phyloP scores from a whole-genome alignment of 2,113 vertebrate genomes.

The Excalfactoria chinensis region DNA sequence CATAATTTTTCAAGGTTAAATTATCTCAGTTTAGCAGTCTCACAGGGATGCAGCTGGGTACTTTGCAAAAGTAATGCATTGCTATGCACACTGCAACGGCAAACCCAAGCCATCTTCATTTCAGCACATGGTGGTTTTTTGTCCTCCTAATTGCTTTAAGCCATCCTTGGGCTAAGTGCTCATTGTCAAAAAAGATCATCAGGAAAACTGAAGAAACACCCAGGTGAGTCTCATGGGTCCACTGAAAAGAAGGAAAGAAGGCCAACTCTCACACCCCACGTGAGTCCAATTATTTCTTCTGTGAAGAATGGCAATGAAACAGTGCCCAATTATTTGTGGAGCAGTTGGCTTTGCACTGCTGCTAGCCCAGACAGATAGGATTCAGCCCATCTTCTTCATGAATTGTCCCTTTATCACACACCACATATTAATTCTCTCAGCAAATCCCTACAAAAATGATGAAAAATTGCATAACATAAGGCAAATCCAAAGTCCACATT shows the following conservation, averaged over 20 bases:
- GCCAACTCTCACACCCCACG: neutral
- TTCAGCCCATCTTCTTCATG: neutral
- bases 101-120: neutral
- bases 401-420: neutral
- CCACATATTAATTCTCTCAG: neutral
- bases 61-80: neutral
- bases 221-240: accelerated
- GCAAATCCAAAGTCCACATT: neutral
- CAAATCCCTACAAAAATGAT: neutral
- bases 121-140: neutral
- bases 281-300: neutral
- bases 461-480: neutral
- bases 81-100: neutral
- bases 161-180: neutral
- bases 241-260: neutral
- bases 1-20: neutral
- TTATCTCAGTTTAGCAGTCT: neutral
- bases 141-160: neutral
- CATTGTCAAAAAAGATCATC: neutral
- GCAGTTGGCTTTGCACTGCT: neutral
- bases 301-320: neutral
- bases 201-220: neutral
- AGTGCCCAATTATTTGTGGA: no score
- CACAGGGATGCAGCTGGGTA: neutral
- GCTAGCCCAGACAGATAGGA: neutral